Conservation (phyloP, 2,797 vertebrate genomes). For the Philypnodon macrostomus region DNA sequence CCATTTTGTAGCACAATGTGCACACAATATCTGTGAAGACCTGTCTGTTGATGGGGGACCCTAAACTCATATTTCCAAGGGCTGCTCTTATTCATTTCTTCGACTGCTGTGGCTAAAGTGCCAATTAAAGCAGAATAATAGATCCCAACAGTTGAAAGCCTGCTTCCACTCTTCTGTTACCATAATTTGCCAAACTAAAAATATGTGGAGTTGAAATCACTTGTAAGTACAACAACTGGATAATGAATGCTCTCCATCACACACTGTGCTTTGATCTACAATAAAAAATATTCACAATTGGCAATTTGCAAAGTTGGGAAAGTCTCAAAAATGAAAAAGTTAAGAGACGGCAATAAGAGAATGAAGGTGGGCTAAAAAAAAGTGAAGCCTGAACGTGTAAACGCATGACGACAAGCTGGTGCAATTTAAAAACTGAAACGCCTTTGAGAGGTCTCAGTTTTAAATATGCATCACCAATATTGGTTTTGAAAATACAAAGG, state of each 20-base stretch:
- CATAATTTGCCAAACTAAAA: conserved; percentile 30
- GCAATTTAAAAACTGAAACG: conserved; percentile 38
- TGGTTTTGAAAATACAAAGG: conserved; percentile 37
- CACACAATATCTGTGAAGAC: conserved; percentile 34
- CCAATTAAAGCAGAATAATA: conserved; percentile 63
- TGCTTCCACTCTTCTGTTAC: no score
- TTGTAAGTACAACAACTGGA: conserved; percentile 53
- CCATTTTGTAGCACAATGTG: conserved; percentile 70
- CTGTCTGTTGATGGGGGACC: conserved; percentile 54
- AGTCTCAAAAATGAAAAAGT: conserved; percentile 33
- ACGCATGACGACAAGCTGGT: conserved; percentile 36
- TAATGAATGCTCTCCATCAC: conserved; percentile 38
- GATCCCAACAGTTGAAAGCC: conserved; percentile 47
- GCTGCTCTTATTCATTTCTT: conserved; percentile 57
- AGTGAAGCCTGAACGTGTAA: conserved; percentile 57
- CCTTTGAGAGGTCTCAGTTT: conserved; percentile 54
- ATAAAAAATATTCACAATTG: conserved; percentile 41
- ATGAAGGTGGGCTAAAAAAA: no score
- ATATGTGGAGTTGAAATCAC: conserved; percentile 27
- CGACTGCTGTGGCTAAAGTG: conserved; percentile 29
- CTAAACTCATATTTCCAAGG: conserved; percentile 56
- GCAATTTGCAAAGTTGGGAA: conserved; percentile 42
- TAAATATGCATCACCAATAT: conserved; percentile 40
- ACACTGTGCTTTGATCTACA: conserved; percentile 60
- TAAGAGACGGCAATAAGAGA: conserved; percentile 56